Percentiles rank a stretch among this genome's conserved stretches.
These are phyloP conservation scores for Plutomurus gul DNA, from an alignment of 1,140 invertebrate genomes.

Conservation along the genomic window DNA sequence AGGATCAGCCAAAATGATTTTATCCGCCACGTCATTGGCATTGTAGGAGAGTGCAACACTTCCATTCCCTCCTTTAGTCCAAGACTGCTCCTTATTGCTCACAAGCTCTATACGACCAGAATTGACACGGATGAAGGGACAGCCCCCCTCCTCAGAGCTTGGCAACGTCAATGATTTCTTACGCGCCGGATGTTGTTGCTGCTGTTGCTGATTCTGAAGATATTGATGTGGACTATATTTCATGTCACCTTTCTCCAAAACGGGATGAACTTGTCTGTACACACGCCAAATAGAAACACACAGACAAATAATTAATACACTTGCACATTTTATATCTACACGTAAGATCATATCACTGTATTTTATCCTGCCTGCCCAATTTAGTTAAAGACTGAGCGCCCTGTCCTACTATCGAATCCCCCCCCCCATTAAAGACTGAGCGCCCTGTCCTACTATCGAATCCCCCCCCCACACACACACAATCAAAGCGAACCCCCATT, in stretches of 20 bases:
- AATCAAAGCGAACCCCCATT: too few relatives aligned
- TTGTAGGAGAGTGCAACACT: constrained; percentile 3
- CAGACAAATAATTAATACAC: background rate
- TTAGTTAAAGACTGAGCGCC: too few relatives aligned
- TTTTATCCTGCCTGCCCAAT: too few relatives aligned
- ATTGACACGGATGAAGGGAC: constrained; percentile 53
- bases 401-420: too few relatives aligned
- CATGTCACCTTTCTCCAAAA: constrained; percentile 51
- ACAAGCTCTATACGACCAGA: constrained; percentile 53
- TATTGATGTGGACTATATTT: constrained; percentile 44
- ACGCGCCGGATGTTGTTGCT: background rate
- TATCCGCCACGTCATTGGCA: constrained; percentile 22
- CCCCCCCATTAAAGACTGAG: too few relatives aligned
- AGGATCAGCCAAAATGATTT: constrained; percentile 13
- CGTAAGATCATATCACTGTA: too few relatives aligned
- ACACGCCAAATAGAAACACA: background rate
- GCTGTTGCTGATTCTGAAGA: constrained; percentile 38
- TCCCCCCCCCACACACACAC: too few relatives aligned
- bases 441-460: too few relatives aligned
- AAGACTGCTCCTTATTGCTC: constrained; percentile 10
- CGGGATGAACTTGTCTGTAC: constrained; percentile 52
- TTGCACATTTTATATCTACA: too few relatives aligned
- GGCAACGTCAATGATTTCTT: constrained; percentile 48
- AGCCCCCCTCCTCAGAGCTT: constrained; percentile 46
- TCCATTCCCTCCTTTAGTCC: constrained; percentile 15